Percentiles rank a stretch among this genome's conserved stretches.
phyloP scores from a whole-genome alignment of 2,888 invertebrate genomes.

The Erynnis tages region DNA sequence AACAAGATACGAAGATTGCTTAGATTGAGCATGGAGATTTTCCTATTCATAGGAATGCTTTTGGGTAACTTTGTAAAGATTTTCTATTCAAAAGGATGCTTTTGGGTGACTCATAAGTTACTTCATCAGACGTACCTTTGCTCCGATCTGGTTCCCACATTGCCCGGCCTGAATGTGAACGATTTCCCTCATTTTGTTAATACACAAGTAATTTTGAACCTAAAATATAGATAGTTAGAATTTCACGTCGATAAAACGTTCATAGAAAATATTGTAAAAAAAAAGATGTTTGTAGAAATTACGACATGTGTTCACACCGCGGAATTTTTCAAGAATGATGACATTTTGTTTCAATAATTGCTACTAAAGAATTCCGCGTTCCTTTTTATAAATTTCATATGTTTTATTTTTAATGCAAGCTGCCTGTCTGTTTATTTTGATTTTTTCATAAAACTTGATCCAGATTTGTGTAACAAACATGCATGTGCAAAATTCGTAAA shows the following conservation, averaged over 20 bases:
- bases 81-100: no score
- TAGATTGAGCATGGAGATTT: no score
- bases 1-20: no score
- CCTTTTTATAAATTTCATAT: slow-evolving; percentile 7
- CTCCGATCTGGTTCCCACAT: slow-evolving; percentile 86
- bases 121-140: slow-evolving; percentile 86
- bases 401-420: background rate
- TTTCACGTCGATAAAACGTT: slow-evolving; percentile 23
- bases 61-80: no score
- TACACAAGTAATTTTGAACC: slow-evolving; percentile 44
- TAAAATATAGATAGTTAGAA: slow-evolving; percentile 31
- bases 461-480: no score
- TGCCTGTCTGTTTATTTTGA: background rate
- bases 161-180: slow-evolving; percentile 86
- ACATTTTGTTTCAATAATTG: slow-evolving; percentile 6
- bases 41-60: no score
- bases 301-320: slow-evolving; percentile 30
- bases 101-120: no score
- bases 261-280: slow-evolving; percentile 18
- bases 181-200: slow-evolving; percentile 87
- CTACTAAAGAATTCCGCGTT: background rate
- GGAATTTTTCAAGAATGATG: slow-evolving; percentile 31
- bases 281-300: background rate
- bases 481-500: no score
- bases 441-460: no score